A percentile compares a stretch with the other conserved stretches of the same genome.
These are phyloP conservation scores for Rhegmatorhina hoffmannsi DNA, from an alignment of 2,113 vertebrate genomes.

Conservation along the genomic window DNA sequence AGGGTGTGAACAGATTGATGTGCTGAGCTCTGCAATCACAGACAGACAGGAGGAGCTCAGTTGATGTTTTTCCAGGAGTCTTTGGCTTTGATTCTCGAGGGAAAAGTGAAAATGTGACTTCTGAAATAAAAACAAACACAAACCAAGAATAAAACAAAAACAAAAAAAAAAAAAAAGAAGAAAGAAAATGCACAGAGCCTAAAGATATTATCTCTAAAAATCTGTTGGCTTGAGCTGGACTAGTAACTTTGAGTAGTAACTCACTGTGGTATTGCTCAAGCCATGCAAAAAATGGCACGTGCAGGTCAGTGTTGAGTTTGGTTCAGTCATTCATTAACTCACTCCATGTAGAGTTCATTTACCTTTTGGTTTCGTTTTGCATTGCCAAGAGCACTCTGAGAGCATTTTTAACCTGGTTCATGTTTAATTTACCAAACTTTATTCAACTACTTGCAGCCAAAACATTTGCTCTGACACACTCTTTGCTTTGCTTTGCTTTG, in stretches of 20 bases:
- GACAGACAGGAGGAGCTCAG: background rate
- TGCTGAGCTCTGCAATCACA: background rate
- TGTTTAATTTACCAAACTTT: background rate
- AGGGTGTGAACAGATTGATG: background rate
- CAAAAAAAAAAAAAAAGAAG: no score
- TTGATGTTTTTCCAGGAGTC: background rate
- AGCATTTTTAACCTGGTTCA: background rate
- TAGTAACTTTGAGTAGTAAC: background rate
- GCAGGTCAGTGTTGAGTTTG: background rate
- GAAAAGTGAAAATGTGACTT: background rate
- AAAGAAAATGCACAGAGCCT: background rate
- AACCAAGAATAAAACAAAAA: no score
- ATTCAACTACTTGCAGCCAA: background rate
- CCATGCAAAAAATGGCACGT: background rate
- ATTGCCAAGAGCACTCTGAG: background rate
- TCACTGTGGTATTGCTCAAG: background rate
- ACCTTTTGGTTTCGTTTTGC: constrained; percentile 5
- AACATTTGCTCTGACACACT: background rate
- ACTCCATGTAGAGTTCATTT: background rate
- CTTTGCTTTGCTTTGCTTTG: background rate
- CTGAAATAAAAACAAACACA: background rate
- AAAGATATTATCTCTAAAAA: background rate
- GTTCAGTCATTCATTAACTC: background rate
- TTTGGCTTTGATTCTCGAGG: background rate
- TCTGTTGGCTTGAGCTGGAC: background rate